Base-by-base conservation (phyloP, 2,888 invertebrate genomes). In the Xanthostigma xanthostigma region DNA sequence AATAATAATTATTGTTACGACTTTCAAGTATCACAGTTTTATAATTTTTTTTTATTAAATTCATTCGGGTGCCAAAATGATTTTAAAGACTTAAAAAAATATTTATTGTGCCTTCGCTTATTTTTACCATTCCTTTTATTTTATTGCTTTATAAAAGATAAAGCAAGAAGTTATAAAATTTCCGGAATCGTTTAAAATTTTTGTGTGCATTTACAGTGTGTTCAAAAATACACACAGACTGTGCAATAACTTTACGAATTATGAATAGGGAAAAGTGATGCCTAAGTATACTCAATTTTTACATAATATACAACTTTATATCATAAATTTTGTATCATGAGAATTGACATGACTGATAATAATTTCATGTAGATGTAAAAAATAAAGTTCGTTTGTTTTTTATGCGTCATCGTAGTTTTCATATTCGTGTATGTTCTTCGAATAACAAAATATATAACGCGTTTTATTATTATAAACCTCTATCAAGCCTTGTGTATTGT, bases 41-140 rank as follows among this genome's bases (percentile, higher is more conserved):
- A 14, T 13, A 44, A 44, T 17, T 17, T 14, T 17, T 36, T 14
- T 14, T n/a, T 36, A 44, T 36, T 12, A 35, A 17, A 14, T 36
- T 38, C 67, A 66, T 66, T 66, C 63, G 66, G 67, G 68, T 68
- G 68, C 67, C 68, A 68, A 68, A 67, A 64, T 58, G 62, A 62
- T 62, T 59, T 60, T 42, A 40, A 40, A 14, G 40, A 40, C 40
- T 40, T 40, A 14, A 42, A 17, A 27, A 42, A 42, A 42, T 27
- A 42, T 14, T 42, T 12, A 27, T 33, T 42, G 34, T 34, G 42
- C 42, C 33, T 33, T 42, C 34, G 27, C 34, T 42, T 10, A 42
- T 42, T 42, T 42, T 27, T 42, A 12, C 34, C 17, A 17, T 42
- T 42, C 34, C 34, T 33, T 42, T 42, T 42, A 42, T 27, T 14